Conservation (phyloP, 2,888 invertebrate species). For the Baccha elongata region DNA sequence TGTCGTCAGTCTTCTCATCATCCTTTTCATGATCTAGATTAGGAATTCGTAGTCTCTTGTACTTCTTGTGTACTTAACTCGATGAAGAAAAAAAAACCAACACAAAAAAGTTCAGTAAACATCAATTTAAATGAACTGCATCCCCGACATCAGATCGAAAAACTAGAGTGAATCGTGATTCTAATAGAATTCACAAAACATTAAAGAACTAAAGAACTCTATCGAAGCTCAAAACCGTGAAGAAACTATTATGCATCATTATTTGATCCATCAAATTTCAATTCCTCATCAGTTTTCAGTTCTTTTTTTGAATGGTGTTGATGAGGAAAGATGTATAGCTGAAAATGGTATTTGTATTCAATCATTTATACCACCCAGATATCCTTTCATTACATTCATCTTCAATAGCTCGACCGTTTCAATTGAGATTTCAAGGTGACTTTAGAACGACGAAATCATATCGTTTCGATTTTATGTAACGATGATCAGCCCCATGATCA, state of each 20-base stretch:
- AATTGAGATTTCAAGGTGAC: conserved; percentile 72
- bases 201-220: conserved; percentile 21
- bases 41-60: conserved; percentile 25
- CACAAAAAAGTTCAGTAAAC: conserved; percentile 63
- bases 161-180: conserved; percentile 73
- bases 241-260: conserved; percentile 69
- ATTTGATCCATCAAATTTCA: conserved; percentile 61
- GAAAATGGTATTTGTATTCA: conserved; percentile 48
- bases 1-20: conserved; percentile 43
- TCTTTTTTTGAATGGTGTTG: conserved; percentile 57
- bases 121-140: conserved; percentile 72
- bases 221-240: conserved; percentile 41
- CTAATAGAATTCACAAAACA: conserved; percentile 58
- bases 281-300: not conserved
- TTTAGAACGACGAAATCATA: conserved; percentile 69
- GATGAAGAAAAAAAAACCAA: not conserved
- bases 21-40: conserved; percentile 68
- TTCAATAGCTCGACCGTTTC: conserved; percentile 49
- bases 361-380: conserved; percentile 57
- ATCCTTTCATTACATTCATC: conserved; percentile 35
- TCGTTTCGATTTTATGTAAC: conserved; percentile 63
- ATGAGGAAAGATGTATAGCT: conserved; percentile 50
- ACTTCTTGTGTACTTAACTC: conserved; percentile 16
- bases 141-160: conserved; percentile 68
- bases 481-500: conserved; percentile 45